Conservation (phyloP, 2,888 invertebrate species). For the Sisyra nigra region DNA sequence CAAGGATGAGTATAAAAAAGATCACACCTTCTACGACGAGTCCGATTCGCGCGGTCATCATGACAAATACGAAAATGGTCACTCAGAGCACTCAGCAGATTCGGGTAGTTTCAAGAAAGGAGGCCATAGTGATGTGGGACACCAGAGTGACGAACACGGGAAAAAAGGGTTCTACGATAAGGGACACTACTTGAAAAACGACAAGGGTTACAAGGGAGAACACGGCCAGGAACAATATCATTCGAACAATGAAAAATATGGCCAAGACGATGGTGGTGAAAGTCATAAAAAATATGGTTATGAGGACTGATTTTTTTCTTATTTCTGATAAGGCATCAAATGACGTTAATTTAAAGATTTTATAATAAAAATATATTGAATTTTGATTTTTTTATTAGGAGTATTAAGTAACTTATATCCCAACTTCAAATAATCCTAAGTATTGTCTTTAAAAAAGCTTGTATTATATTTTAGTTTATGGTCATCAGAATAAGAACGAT, state of each 20-base stretch:
- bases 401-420: too few species aligned
- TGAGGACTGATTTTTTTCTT: slow-evolving; percentile 19
- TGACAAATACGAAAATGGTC: slow-evolving; percentile 41
- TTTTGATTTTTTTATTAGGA: too few species aligned
- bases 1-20: slow-evolving; percentile 65
- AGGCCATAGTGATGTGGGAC: slow-evolving; percentile 34
- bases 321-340: too few species aligned
- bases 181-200: slow-evolving; percentile 34
- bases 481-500: too few species aligned
- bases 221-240: slow-evolving; percentile 38
- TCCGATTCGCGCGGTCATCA: slow-evolving; percentile 48
- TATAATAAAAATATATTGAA: too few species aligned
- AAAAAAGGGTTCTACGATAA: slow-evolving; percentile 40
- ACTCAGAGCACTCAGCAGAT: slow-evolving; percentile 35
- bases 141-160: slow-evolving; percentile 33
- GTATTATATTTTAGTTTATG: too few species aligned
- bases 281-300: slow-evolving; percentile 32
- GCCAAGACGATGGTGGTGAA: slow-evolving; percentile 32
- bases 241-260: slow-evolving; percentile 35
- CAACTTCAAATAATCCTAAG: too few species aligned
- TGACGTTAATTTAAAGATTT: too few species aligned
- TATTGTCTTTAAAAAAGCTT: too few species aligned
- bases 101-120: slow-evolving; percentile 40
- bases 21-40: slow-evolving; percentile 60
- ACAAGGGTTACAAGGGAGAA: slow-evolving; percentile 37